A percentile compares a stretch with the other conserved stretches of the same genome.
phyloP scores from a whole-genome alignment of 1,140 invertebrate genomes.

The Drosophila lowei region DNA sequence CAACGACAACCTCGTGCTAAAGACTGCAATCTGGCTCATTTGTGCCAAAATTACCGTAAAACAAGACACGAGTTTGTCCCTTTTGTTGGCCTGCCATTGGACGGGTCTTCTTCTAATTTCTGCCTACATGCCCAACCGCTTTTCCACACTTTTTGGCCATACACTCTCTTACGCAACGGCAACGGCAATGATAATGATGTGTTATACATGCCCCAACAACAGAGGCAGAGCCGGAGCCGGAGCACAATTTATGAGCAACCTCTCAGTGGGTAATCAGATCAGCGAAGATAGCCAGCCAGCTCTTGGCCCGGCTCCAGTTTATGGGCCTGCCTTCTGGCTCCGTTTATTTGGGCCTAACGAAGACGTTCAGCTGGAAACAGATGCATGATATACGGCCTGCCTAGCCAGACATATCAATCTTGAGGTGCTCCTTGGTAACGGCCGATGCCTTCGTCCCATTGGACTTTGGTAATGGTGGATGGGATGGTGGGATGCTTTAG shows the following conservation, averaged over 20 bases:
- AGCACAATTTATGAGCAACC: slow-evolving; percentile 50
- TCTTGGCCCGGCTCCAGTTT: slow-evolving; percentile 23
- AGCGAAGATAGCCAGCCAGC: slow-evolving; percentile 49
- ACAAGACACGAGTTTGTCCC: slow-evolving; percentile 43
- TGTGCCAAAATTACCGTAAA: slow-evolving; percentile 58
- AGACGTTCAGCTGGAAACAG: slow-evolving; percentile 15
- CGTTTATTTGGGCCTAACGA: slow-evolving; percentile 1
- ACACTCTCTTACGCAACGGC: slow-evolving; percentile 47
- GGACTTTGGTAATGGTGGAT: neutral
- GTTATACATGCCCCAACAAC: slow-evolving; percentile 41
- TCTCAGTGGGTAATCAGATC: slow-evolving; percentile 63
- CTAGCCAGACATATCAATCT: slow-evolving; percentile 1
- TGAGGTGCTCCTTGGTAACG: neutral
- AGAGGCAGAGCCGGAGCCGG: neutral
- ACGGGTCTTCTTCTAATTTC: slow-evolving; percentile 32
- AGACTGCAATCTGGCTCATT: slow-evolving; percentile 61
- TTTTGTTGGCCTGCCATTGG: slow-evolving; percentile 12
- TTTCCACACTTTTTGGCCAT: slow-evolving; percentile 19
- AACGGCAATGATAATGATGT: slow-evolving; percentile 64
- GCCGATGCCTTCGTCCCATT: too few species aligned
- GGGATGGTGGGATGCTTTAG: neutral
- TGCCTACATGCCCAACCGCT: neutral
- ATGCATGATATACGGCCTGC: slow-evolving; percentile 2
- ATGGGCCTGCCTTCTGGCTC: slow-evolving; percentile 21
- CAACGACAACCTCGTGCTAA: slow-evolving; percentile 27